A percentile compares a stretch with the other conserved stretches of the same genome.
Conservation (phyloP, 1,140 invertebrate genomes). For the Metaphire vulgaris region DNA sequence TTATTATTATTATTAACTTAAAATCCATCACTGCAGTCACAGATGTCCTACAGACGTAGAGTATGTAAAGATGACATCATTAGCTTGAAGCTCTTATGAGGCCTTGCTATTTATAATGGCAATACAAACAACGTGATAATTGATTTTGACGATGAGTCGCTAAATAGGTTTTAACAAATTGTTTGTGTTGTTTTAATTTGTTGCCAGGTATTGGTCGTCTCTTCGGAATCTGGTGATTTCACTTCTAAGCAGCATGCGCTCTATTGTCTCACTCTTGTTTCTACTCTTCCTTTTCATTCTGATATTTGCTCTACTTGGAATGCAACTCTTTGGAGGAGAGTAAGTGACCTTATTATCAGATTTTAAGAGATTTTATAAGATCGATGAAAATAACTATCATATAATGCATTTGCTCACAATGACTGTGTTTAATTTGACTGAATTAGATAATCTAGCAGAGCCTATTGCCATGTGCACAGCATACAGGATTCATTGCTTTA, state of each 20-base stretch:
- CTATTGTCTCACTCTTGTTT: slow-evolving; percentile 98
- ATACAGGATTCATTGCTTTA: no score
- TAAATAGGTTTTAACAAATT: no score
- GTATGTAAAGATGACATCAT: no score
- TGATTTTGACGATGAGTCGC: no score
- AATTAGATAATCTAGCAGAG: not conserved
- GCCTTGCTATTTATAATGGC: no score
- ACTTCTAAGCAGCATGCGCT: slow-evolving; percentile 97
- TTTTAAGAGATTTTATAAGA: not conserved
- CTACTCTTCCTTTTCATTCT: slow-evolving; percentile 99
- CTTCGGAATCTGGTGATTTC: slow-evolving; percentile 97
- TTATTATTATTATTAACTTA: no score
- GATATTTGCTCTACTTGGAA: slow-evolving; percentile 98
- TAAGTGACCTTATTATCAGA: slow-evolving; percentile 8
- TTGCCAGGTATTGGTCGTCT: slow-evolving; percentile 95
- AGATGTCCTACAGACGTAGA: no score
- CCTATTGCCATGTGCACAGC: no score
- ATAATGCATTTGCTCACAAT: no score
- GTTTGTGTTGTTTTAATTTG: not conserved
- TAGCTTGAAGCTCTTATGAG: no score
- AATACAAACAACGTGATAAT: no score
- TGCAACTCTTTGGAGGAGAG: slow-evolving; percentile 95
- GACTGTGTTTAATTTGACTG: not conserved
- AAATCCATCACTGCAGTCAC: no score
- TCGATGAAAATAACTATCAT: not conserved